Evolutionary conservation across 1,140 invertebrate genomes (phyloP).

Genomic region (Whitmania pigra): DNA sequence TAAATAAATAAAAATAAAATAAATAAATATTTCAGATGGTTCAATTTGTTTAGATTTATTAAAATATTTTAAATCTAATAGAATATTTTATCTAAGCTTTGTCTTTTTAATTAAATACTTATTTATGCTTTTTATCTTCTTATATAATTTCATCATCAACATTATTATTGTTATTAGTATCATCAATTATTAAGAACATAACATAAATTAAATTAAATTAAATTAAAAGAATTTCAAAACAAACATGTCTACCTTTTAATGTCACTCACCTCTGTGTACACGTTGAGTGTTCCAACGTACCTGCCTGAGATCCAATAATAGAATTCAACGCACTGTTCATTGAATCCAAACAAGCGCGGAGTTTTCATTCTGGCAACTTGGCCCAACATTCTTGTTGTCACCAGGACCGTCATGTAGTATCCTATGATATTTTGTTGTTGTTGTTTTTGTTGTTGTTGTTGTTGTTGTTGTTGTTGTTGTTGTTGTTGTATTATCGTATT

Average conservation of each 20-base stretch:
- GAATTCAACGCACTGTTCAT: background rate
- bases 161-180: background rate
- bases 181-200: background rate
- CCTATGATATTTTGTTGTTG: background rate
- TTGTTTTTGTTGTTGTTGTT: too few species aligned
- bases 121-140: background rate
- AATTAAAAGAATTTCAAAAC: background rate
- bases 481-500: too few species aligned
- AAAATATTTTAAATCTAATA: slow-evolving; percentile 1
- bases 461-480: too few species aligned
- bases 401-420: background rate
- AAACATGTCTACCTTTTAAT: background rate
- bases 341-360: background rate
- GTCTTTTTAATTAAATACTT: too few species aligned
- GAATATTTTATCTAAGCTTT: too few species aligned
- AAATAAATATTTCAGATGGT: background rate
- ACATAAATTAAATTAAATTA: too few species aligned
- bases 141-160: slow-evolving; percentile 6
- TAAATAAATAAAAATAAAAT: too few species aligned
- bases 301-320: background rate
- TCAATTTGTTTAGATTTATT: background rate
- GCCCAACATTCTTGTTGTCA: background rate
- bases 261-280: background rate
- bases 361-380: background rate
- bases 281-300: background rate